Percentiles rank a stretch among this genome's conserved stretches.
Evolutionary conservation across 2,113 vertebrate genomes (phyloP).

Genomic region (Chiloscyllium plagiosum): DNA sequence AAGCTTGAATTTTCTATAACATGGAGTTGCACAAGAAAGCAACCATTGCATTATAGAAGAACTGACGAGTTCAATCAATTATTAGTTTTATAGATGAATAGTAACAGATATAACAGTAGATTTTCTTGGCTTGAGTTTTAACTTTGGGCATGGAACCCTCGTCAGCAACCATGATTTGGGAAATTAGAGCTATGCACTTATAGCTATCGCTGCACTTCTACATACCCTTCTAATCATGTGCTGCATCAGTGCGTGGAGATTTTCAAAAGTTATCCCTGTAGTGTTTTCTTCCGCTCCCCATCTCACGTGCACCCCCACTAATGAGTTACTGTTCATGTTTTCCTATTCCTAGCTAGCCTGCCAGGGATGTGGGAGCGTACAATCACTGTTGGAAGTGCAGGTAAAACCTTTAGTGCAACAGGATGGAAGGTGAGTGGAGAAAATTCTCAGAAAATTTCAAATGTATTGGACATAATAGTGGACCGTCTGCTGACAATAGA

Average conservation of each 20-base stretch:
- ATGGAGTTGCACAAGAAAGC: no score
- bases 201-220: background rate
- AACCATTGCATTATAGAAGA: no score
- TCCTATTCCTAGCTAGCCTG: slow-evolving; percentile 66
- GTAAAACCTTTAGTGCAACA: slow-evolving; percentile 86
- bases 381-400: slow-evolving; percentile 74
- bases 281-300: background rate
- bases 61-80: background rate
- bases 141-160: background rate
- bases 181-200: background rate
- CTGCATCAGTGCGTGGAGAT: background rate
- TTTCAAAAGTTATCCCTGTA: background rate
- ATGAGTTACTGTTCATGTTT: slow-evolving; percentile 38
- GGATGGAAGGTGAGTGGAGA: slow-evolving; percentile 80
- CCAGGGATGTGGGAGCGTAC: slow-evolving; percentile 94
- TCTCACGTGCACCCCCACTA: accelerated
- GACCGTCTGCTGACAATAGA: background rate
- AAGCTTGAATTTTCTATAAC: no score
- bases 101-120: background rate
- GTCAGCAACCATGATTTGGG: background rate
- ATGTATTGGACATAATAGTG: background rate
- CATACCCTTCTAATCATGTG: background rate
- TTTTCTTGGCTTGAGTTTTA: background rate
- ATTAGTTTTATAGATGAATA: background rate
- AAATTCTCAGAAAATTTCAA: background rate